Base-by-base conservation (phyloP, 1,140 invertebrate species). In the Pentalonia nigronervosa region DNA sequence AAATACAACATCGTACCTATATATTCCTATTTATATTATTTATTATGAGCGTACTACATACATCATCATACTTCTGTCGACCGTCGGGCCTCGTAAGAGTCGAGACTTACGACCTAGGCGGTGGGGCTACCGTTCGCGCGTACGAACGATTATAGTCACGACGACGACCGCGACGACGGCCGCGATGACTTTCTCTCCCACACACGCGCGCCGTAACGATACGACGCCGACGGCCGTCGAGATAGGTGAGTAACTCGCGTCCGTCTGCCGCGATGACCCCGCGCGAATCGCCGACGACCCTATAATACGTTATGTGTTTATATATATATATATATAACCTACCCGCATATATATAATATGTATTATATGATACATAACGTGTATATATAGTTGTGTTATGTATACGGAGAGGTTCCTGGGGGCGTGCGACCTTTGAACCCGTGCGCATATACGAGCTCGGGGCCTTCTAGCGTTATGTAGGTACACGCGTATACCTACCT, bases 191-290 rank as follows among this genome's bases (percentile, higher is more conserved):
- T 89, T 89, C 87, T 89, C 87, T 89, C 87, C 47, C 87, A 30
- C 84, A 48, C 48, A 11, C 21, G 48, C 47, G 47, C 87, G 20
- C 34, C 87, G 87, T 89, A 53, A 89, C 87, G 87, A 30, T 30
- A 45, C 87, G 21, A 21, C 47, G 87, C n/a, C 30, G n/a, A 21
- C n/a, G 47, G 86, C 83, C 30, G 84, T 36, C 47, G 17, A 30
- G 84, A 60, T 60, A 60, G 45, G 25, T 30, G 30, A 47, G 17
- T 20, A 48, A 87, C 86, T 4, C 47, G 86, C 47, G 87, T 47
- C 84, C 87, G 84, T 45, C 41, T 30, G 86, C 47, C 45, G 47
- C 47, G 34, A 89, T 89, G 87, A 89, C 87, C 87, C 87, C 87
- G 48, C 45, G 87, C 84, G 41, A 36, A 47, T 47, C 23, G 45